Evolutionary conservation across 30 jellyfish, hydroid and myxozoan species (phyloP).

Genomic region (Turritopsis rubra): DNA sequence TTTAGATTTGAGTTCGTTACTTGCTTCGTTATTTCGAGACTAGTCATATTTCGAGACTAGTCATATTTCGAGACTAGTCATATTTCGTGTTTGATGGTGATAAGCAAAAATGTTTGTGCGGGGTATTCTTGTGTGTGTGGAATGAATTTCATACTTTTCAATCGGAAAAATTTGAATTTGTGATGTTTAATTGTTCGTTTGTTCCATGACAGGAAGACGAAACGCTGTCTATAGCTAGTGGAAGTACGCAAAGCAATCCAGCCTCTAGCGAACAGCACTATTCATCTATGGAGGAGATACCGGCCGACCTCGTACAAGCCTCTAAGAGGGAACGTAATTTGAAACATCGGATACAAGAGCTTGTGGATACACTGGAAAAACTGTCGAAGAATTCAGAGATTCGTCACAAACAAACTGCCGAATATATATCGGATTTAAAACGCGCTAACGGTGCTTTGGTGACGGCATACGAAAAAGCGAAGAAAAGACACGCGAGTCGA

Average conservation of each 20-base stretch:
- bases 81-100: too few relatives aligned
- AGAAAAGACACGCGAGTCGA: constrained; percentile 94
- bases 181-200: not conserved
- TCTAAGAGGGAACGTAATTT: constrained; percentile 79
- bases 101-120: too few relatives aligned
- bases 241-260: constrained; percentile 49
- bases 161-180: not conserved
- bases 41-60: too few relatives aligned
- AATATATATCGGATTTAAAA: constrained; percentile 82
- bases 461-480: constrained; percentile 98
- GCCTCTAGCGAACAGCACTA: constrained; percentile 9
- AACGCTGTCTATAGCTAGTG: constrained; percentile 68
- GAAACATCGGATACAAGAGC: constrained; percentile 71
- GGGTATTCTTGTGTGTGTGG: too few relatives aligned
- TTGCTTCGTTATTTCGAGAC: too few relatives aligned
- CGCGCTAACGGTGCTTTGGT: constrained; percentile 99
- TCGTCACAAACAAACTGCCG: constrained; percentile 91
- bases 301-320: constrained; percentile 62
- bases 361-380: constrained; percentile 84
- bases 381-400: constrained; percentile 84
- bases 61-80: too few relatives aligned
- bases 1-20: too few relatives aligned
- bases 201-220: constrained; percentile 66
- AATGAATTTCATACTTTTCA: not conserved
- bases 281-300: constrained; percentile 63